Base-by-base conservation (phyloP, 2,113 vertebrate species). In the Hiodon alosoides region DNA sequence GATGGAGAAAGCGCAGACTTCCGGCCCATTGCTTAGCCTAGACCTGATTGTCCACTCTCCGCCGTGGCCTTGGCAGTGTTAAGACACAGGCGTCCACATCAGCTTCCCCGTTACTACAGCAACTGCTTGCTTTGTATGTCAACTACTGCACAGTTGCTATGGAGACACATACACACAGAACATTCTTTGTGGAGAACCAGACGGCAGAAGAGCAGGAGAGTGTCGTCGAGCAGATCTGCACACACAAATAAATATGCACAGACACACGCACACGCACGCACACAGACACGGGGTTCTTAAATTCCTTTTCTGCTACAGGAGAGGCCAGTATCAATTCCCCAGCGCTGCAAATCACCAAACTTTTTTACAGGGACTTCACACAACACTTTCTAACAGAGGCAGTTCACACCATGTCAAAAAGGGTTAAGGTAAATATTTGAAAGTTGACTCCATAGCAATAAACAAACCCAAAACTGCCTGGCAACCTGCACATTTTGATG, bases 91-190 rank as follows among this genome's bases (percentile, higher is more conserved):
- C 73, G 90, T 88, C 92, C 92, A 94, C 94, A 95, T 94, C 94
- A 93, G 91, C 94, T 94, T 94, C 92, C 91, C 91, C 5, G 93
- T 96, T 95, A 91, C 95, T 92, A 93, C 80, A 93, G 94, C 92
- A 95, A 96, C 95, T 92, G 90, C 93, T 94, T 94, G 93, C 93
- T 96, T 96, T 96, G 92, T 90, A 91, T 94, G 95, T 94, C 93
- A 97, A 96, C 94, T 92, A 93, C 93, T 92, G 92, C 90, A 90
- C 84, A 79, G 92, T 95, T 95, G 91, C 93, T 90, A 96, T 94
- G 93, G 95, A 88, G 91, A 96, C 90, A 86, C 90, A 86, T 94
- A 97, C 92, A 97, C 95, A 97, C 93, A 92, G 94, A 92, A 93
- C 89, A 90, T 94, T 95, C 92, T 92, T 90, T 85, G 90, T 92